phyloP scores from a whole-genome alignment of 2,888 invertebrate species.

The Polia nebulosa region DNA sequence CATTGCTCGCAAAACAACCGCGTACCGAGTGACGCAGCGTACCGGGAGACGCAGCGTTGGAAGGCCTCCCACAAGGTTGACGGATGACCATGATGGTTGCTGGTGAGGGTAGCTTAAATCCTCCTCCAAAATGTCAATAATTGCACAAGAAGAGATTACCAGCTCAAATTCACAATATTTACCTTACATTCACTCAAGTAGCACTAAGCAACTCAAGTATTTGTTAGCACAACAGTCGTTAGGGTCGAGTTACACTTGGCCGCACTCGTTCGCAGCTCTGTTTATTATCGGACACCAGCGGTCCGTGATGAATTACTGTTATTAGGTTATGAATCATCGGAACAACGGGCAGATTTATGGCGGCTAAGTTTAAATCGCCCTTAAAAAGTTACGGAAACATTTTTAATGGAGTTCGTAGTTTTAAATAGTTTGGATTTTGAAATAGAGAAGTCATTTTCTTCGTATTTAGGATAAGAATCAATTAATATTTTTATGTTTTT shows the following conservation, averaged over 20 bases:
- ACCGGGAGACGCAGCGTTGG: too few relatives aligned
- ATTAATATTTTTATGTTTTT: too few relatives aligned
- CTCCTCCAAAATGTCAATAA: too few relatives aligned
- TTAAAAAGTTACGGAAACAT: constrained; percentile 28
- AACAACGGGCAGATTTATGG: constrained; percentile 31
- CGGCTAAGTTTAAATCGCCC: constrained; percentile 41
- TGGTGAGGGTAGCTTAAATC: too few relatives aligned
- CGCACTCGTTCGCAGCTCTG: constrained; percentile 37
- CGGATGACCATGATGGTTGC: too few relatives aligned
- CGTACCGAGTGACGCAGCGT: too few relatives aligned
- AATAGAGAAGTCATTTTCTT: background rate
- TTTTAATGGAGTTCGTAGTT: constrained; percentile 3
- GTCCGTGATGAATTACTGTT: constrained; percentile 54
- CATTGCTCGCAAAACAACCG: too few relatives aligned
- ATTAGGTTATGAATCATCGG: constrained; percentile 50
- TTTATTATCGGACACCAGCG: constrained; percentile 27
- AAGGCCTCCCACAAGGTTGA: too few relatives aligned
- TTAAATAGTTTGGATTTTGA: background rate
- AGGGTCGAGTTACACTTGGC: constrained; percentile 54
- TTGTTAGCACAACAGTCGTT: constrained; percentile 47
- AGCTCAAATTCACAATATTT: constrained; percentile 43
- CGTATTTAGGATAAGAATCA: background rate
- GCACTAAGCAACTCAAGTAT: constrained; percentile 23
- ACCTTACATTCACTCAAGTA: constrained; percentile 38
- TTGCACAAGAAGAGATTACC: background rate